Evolutionary conservation across 2,888 invertebrate genomes (phyloP), one percentile per base, ranked within the genome.

Genomic region (Xestia xanthographa): DNA sequence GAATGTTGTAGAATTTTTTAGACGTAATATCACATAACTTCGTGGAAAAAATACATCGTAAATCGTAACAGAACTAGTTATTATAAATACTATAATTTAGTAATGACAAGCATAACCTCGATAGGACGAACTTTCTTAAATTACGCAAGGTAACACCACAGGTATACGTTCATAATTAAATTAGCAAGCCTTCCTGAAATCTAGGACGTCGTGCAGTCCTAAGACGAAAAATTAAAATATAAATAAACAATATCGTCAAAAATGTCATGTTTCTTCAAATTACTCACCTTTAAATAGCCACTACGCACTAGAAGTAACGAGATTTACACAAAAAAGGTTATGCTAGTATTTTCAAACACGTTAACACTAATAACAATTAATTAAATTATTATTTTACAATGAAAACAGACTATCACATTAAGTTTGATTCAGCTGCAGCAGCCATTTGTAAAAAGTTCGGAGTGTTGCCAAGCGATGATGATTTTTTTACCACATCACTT

Each of bases 341-440:
- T 53, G 70, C 58, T 78, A 82, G 53, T 75, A 77, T 80, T 86
- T 79, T 48, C 22, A 66, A 84, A 76, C 79, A 86, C 80, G 82
- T 14, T 69, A 84, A 76, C 75, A 78, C 77, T 76, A 75, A 38
- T 78, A 81, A 80, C 80, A 86, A 77, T 75, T 77, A 79, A 82
- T 80, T 83, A 81, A 82, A 86, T 83, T 77, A 88, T 84, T 85
- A 86, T 77, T 75, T 83, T 80, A 83, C 76, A 71, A 76, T 75
- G 84, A 88, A 86, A 87, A 88, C 80, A 87, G 80, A 80, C 80
- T 79, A 84, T 77, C 83, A 86, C 84, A 84, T 70, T 75, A 65
- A 69, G 75, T 79, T 82, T 80, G 78, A 80, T 79, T 48, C 78
- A 82, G 86, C 88, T 87, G 86, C 76, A 77, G 84, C 84, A 86